Base-by-base conservation (phyloP, 35 echinoderm and acorn worm species). In the Holothuria glaberrima region DNA sequence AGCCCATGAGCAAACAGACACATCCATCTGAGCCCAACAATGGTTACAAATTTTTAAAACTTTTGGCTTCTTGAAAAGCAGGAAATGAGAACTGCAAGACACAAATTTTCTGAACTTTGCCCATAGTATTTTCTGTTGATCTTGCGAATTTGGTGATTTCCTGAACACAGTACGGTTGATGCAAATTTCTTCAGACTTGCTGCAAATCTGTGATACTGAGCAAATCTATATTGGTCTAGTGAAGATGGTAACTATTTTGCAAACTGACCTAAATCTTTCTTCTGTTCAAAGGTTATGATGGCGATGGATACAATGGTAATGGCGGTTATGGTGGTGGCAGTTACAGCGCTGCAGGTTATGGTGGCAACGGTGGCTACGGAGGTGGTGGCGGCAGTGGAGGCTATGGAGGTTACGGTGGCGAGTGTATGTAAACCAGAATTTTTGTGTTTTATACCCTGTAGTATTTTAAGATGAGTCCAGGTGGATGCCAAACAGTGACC, bases 371-470 rank as follows among this genome's bases (percentile, higher is more conserved):
- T 72, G 29, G 69, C 19, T 72, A 72, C 4, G 69, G 69, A 19
- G 69, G 28, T 9, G 35, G 69, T 34, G 35, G 69, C 17, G 35
- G 28, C 69, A 72, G 69, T 12, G 69, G 69, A 72, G 36, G 36
- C 36, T 72, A 72, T 31, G 69, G 69, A 29, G 69, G 69, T 34
- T 72, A 72, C 10, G 69, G 69, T 32, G 69, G 69, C 29, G 69
- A 31, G 25, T 26, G 69, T 72, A 31, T 18, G 62, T 66, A 29
- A 17, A 24, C 7, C 7, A 13, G 12, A 66, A 66, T 13, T 22
- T 66, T 24, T 24, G 19, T 66, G 9, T 66, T 29, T 9, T 20
- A n/a, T n/a, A n/a, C n/a, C n/a, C n/a, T n/a, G n/a, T n/a, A n/a
- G n/a, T n/a, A n/a, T n/a, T n/a, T n/a, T n/a, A n/a, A n/a, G n/a